Evolutionary conservation across 2,888 invertebrate species (phyloP).

Genomic region (Alitta virens): DNA sequence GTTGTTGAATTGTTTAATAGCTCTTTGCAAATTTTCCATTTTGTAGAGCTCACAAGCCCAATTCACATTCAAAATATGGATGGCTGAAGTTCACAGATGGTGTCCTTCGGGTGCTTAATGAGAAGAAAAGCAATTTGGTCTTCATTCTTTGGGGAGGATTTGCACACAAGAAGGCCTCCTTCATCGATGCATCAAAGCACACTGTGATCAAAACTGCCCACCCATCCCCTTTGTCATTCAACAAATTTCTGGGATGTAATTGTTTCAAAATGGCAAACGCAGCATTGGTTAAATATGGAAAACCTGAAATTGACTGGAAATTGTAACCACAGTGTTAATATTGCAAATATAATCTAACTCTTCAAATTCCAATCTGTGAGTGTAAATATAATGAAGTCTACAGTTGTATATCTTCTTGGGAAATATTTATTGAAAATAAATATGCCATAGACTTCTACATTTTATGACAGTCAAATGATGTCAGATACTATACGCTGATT

Average conservation of each 20-base stretch:
- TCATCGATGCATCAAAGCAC: slow-evolving; percentile 42
- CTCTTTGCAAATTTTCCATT: background rate
- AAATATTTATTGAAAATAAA: no score
- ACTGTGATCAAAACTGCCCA: slow-evolving; percentile 46
- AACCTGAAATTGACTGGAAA: slow-evolving; percentile 41
- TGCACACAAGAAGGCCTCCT: slow-evolving; percentile 45
- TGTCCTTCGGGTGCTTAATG: slow-evolving; percentile 40
- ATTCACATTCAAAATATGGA: slow-evolving; percentile 46
- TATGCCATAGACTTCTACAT: no score
- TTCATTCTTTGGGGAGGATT: slow-evolving; percentile 52
- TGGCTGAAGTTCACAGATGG: slow-evolving; percentile 51
- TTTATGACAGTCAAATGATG: no score
- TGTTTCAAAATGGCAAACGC: slow-evolving; percentile 46
- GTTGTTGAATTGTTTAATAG: background rate
- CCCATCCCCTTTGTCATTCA: slow-evolving; percentile 49
- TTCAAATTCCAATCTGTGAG: no score
- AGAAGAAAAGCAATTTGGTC: slow-evolving; percentile 35
- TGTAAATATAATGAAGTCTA: no score
- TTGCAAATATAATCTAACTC: no score
- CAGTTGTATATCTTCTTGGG: no score
- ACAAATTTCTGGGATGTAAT: slow-evolving; percentile 41
- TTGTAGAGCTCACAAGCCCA: slow-evolving; percentile 44
- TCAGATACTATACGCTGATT: no score
- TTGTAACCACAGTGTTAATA: no score
- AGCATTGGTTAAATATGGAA: slow-evolving; percentile 33